phyloP scores from a whole-genome alignment of 2,797 vertebrate genomes.

The Arrhamphus sclerolepis region DNA sequence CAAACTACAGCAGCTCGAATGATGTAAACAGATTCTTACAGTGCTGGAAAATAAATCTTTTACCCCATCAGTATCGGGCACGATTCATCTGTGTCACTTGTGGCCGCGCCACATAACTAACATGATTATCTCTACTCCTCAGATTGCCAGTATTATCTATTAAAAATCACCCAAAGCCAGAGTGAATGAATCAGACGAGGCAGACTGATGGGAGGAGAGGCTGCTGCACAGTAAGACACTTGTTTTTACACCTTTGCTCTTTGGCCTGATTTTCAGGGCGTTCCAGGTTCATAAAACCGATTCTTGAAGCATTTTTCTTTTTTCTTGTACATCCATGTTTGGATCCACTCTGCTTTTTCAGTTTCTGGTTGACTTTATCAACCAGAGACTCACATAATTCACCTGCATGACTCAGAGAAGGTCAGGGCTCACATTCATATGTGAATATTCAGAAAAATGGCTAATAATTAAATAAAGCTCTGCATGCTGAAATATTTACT shows the following conservation, averaged over 20 bases:
- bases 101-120: background rate
- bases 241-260: background rate
- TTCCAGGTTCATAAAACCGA: background rate
- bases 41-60: constrained; percentile 39
- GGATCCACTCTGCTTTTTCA: background rate
- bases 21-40: constrained; percentile 44
- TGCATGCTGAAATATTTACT: constrained; percentile 25
- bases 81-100: constrained; percentile 19
- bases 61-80: constrained; percentile 8
- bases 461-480: background rate
- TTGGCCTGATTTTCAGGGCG: background rate
- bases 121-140: constrained; percentile 22
- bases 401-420: constrained; percentile 7
- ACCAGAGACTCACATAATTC: constrained; percentile 6
- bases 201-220: background rate
- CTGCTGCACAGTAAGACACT: background rate
- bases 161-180: constrained; percentile 1
- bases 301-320: no score
- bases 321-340: no score
- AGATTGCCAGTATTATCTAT: constrained; percentile 15
- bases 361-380: constrained; percentile 6
- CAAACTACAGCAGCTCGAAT: constrained; percentile 18
- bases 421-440: constrained; percentile 8
- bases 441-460: constrained; percentile 18
- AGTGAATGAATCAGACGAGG: background rate